phyloP scores from a whole-genome alignment of 1,140 invertebrate genomes.

The Papilio polytes region DNA sequence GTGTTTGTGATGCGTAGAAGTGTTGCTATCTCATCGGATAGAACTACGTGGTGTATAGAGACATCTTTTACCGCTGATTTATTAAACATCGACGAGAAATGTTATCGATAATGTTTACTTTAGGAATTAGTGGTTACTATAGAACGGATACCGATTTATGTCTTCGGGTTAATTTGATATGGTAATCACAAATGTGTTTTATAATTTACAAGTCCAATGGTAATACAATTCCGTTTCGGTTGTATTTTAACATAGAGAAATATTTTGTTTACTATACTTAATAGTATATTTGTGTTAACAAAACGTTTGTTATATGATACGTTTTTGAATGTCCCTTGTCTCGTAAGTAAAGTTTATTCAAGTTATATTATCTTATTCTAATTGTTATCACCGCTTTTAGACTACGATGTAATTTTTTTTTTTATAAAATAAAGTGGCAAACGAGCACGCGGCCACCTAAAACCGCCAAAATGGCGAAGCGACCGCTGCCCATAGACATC shows the following conservation, averaged over 20 bases:
- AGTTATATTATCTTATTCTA: no score
- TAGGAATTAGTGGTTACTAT: constrained; percentile 77
- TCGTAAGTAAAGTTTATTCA: no score
- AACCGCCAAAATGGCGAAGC: no score
- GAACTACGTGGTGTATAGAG: constrained; percentile 73
- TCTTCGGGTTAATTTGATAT: constrained; percentile 65
- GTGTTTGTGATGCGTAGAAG: constrained; percentile 24
- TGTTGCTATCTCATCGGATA: constrained; percentile 60
- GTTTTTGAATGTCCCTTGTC: neutral
- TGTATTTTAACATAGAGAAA: constrained; percentile 14
- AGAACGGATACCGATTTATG: constrained; percentile 69
- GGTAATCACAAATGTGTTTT: constrained; percentile 64
- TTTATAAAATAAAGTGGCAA: no score
- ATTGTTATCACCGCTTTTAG: no score
- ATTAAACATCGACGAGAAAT: constrained; percentile 66
- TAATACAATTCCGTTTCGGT: constrained; percentile 12
- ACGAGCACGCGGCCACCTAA: no score
- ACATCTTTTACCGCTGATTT: constrained; percentile 77
- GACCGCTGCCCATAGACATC: no score
- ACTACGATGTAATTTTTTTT: no score
- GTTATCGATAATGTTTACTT: constrained; percentile 80
- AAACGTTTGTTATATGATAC: constrained; percentile 4
- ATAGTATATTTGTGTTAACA: constrained; percentile 18
- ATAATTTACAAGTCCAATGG: constrained; percentile 58
- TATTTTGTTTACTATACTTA: neutral